Conservation (phyloP, 2,888 invertebrate species). For the Aleiodes alternator region DNA sequence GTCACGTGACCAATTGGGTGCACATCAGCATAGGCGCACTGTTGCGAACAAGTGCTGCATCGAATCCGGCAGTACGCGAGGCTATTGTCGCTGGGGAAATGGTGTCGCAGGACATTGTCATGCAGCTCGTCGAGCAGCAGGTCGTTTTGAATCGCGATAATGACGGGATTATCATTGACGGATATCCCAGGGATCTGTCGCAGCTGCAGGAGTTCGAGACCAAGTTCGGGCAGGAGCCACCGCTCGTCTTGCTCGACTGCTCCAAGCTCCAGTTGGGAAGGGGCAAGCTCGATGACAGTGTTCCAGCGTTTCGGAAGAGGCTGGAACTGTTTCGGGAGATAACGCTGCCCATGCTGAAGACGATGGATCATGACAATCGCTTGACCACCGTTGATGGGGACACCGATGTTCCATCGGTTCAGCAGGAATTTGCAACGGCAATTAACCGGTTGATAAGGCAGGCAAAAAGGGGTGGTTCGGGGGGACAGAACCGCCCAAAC, state of each 20-base stretch:
- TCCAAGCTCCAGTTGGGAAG: constrained; percentile 92
- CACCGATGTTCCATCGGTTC: constrained; percentile 87
- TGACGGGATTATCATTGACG: constrained; percentile 93
- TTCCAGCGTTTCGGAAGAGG: constrained; percentile 88
- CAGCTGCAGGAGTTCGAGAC: constrained; percentile 93
- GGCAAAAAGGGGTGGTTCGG: constrained; percentile 64
- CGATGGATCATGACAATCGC: constrained; percentile 87
- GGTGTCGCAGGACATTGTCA: constrained; percentile 86
- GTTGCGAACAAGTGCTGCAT: constrained; percentile 84
- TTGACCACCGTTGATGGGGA: constrained; percentile 94
- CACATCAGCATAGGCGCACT: constrained; percentile 88
- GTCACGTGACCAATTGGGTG: constrained; percentile 84
- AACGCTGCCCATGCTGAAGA: constrained; percentile 92
- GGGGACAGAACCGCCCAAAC: constrained; percentile 52
- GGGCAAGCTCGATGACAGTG: constrained; percentile 90
- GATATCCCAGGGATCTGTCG: constrained; percentile 93
- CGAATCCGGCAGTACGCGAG: constrained; percentile 81
- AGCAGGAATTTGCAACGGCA: constrained; percentile 85
- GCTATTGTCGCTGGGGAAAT: constrained; percentile 88
- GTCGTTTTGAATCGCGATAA: constrained; percentile 74
- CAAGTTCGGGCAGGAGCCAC: constrained; percentile 88
- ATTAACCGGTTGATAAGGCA: constrained; percentile 82
- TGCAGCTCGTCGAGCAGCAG: constrained; percentile 85
- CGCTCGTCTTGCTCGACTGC: constrained; percentile 91
- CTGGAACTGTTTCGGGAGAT: constrained; percentile 91